Evolutionary conservation across 2,888 invertebrate genomes (phyloP), one percentile per base, ranked within the genome.

Genomic region (Drosophila kuntzei): DNA sequence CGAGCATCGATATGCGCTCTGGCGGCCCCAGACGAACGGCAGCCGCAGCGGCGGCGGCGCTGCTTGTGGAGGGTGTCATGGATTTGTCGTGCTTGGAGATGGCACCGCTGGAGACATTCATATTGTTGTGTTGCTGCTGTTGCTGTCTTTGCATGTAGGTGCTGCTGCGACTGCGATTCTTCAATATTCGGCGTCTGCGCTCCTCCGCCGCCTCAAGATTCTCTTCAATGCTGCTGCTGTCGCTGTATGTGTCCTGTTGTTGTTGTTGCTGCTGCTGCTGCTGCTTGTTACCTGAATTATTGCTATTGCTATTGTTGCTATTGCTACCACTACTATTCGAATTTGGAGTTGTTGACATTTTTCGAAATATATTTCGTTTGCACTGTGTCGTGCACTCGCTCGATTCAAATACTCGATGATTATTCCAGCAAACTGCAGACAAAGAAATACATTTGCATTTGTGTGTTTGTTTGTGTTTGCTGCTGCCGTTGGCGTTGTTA

Each of bases 1-100:
- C 99, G n/a, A 99, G 96, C 51, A 99, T 94, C 2, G 98, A 98
- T 58, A 98, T 96, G 64, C 97, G 93, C 82, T 97, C 97, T 7
- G 90, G 90, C 6, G 90, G 81, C 12, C 68, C 73, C 8, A 80
- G 66, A 8, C 88, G 86, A n/a, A 68, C 62, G 11, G 71, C 57
- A 9, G 67, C 65, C 3, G 69, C 44, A 22, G 67, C 61, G 1
- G 69, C 67, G 16, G 59, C 41, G 6, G 70, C 76, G 41, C 72
- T 78, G 55, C 81, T 80, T 11, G 80, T 80, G 9, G 79, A 63
- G 4, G 80, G 64, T 12, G 60, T 63, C 18, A 84, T 44, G 14
- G 75, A 76, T 60, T 87, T 87, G 27, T 90, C 85, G 16, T 77
- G 86, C 62, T 91, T 90, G 16, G 91, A 84, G 18, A 90, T 84